Evolutionary conservation across 2,113 vertebrate species (phyloP), one percentile per base, ranked within the genome.

Genomic region (Hippopotamus amphibius): DNA sequence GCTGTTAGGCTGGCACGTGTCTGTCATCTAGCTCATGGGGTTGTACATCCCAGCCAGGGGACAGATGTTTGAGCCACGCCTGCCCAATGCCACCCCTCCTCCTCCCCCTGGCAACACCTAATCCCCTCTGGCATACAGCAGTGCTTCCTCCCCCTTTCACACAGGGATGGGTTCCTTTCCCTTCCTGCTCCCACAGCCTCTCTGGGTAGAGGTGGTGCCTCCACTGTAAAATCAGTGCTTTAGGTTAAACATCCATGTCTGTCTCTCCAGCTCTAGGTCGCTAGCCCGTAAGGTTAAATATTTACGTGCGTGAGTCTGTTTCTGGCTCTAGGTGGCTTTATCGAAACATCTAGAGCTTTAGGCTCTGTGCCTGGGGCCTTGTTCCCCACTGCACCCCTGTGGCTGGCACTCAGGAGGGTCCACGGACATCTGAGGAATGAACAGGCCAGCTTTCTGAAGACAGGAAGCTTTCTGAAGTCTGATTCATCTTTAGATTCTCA

Each of bases 371-470:
- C 5, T 43, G 12, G 11, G 8, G 6, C 6, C 30, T 28, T 2
- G 2, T 12, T 28, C 28, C 3, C 16, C 1, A 0, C 1, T 1
- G 8, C 13, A 26, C 2, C 59, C 50, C 69, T 0, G 0, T 2
- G 63, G 5, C 41, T 6, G 63, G 7, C 41, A 15, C 41, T 4
- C 46, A 79, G 28, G 17, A 22, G 55, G 37, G 13, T 37, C 13
- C 0, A 5, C 1, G 13, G 33, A 30, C 6, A 48, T 13, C 4
- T 41, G 50, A 4, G 28, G 12, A 46, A 59, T 6, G 41, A 11
- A 15, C 59, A 76, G 28, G n/a, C 8, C 4, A 4, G 71, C 46
- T 19, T 50, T 71, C 66, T 26, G 16, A 26, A 28, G 19, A 26
- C 24, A 30, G n/a, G 14, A 30, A 17, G 14, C 57, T 24, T 46